These are phyloP conservation scores for Ailurus styani DNA, from an alignment of 2,113 vertebrate genomes.

Conservation along the genomic window DNA sequence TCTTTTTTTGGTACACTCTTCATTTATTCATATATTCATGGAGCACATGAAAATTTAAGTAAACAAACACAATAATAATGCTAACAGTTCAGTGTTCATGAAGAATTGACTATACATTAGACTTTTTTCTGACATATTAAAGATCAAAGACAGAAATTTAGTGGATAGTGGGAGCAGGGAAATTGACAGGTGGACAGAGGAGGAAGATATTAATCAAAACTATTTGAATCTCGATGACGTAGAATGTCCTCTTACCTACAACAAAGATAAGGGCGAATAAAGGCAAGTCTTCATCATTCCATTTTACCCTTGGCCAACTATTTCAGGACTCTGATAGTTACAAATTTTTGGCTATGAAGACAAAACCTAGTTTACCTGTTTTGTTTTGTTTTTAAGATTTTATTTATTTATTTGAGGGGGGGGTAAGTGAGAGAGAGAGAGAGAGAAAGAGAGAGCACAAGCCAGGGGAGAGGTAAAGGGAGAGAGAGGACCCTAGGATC, in stretches of 20 bases:
- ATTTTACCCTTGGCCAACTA: background rate
- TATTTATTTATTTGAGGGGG: background rate
- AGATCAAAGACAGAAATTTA: background rate
- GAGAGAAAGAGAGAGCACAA: too few relatives aligned
- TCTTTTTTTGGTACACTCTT: background rate
- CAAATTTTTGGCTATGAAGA: background rate
- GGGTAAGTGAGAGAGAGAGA: background rate
- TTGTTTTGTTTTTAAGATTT: background rate
- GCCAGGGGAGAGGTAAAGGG: too few relatives aligned
- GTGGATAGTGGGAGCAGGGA: rapidly evolving
- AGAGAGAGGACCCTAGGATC: background rate
- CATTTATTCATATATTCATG: background rate
- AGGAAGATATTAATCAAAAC: background rate
- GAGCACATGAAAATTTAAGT: background rate
- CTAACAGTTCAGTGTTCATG: background rate
- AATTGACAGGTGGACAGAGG: background rate
- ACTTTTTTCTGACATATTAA: background rate
- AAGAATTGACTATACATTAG: background rate
- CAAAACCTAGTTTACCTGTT: background rate
- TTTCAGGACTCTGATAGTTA: background rate
- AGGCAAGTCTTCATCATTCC: background rate
- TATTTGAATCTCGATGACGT: background rate
- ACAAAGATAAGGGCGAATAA: background rate
- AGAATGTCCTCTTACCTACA: background rate
- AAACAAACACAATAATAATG: background rate